Conservation (phyloP, 2,888 invertebrate species). For the Germaria angustata region DNA sequence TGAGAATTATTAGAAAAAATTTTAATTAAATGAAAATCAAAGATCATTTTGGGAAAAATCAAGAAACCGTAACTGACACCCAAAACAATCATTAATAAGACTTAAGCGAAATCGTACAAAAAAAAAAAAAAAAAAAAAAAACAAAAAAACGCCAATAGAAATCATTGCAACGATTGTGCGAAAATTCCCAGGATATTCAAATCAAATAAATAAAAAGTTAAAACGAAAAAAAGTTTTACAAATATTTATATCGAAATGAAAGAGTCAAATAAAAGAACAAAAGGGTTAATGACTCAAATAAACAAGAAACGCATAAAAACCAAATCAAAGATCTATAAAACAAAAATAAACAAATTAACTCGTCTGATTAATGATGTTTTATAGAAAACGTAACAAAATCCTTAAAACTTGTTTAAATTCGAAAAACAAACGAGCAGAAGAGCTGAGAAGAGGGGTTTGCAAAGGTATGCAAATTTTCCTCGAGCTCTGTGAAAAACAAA, state of each 20-base stretch:
- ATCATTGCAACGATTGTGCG: background rate
- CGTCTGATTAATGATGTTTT: constrained; percentile 67
- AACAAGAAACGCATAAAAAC: constrained; percentile 56
- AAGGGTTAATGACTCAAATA: constrained; percentile 78
- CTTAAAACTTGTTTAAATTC: constrained; percentile 52
- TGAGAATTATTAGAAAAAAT: background rate
- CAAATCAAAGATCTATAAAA: constrained; percentile 60
- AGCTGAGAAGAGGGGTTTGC: constrained; percentile 64
- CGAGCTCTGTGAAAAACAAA: constrained; percentile 45
- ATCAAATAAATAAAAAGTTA: constrained; percentile 26
- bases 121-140: no score
- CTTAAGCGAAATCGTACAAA: constrained; percentile 42
- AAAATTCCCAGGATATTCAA: constrained; percentile 62
- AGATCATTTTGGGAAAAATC: constrained; percentile 46
- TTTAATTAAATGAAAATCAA: constrained; percentile 64
- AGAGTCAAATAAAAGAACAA: constrained; percentile 71
- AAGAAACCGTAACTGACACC: constrained; percentile 65
- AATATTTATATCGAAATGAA: constrained; percentile 61
- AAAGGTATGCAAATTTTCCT: constrained; percentile 64
- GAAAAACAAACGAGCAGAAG: background rate
- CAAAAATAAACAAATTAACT: constrained; percentile 67
- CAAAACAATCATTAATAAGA: constrained; percentile 65
- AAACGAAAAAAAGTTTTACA: constrained; percentile 27
- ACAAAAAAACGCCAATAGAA: constrained; percentile 7
- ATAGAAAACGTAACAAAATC: constrained; percentile 21